These are phyloP conservation scores for Hyperoplus immaculatus DNA, from an alignment of 2,797 vertebrate species.

Conservation along the genomic window DNA sequence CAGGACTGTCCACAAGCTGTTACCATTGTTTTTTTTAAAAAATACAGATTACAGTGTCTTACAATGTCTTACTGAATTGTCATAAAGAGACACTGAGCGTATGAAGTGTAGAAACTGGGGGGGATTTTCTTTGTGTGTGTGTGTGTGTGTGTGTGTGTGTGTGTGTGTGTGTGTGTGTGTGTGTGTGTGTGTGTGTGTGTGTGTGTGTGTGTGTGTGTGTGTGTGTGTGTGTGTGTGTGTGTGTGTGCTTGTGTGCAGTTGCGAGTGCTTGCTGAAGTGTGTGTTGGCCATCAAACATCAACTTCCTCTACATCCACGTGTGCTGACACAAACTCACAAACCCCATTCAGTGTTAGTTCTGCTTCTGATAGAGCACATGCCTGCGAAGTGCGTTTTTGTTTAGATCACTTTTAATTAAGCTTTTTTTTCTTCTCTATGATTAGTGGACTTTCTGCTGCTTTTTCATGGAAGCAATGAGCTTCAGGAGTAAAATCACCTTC, in stretches of 20 bases:
- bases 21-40: no score
- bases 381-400: conserved; percentile 5
- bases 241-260: conserved; percentile 28
- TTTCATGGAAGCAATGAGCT: conserved; percentile 87
- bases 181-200: background rate
- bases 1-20: background rate
- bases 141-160: background rate
- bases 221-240: background rate
- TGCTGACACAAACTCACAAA: conserved; percentile 56
- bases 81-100: conserved; percentile 1
- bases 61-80: background rate
- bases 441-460: conserved; percentile 1
- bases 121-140: conserved; percentile 46
- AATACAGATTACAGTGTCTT: background rate
- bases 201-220: conserved; percentile 32
- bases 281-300: conserved; percentile 63
- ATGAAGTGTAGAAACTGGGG: conserved; percentile 6
- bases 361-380: conserved; percentile 67
- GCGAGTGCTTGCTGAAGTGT: conserved; percentile 22
- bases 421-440: background rate
- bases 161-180: conserved; percentile 41
- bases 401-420: conserved; percentile 46
- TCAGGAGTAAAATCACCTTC: conserved; percentile 91
- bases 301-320: conserved; percentile 84
- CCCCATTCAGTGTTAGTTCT: conserved; percentile 65